phyloP scores from a whole-genome alignment of 2,888 invertebrate species.

The Aricia artaxerxes region DNA sequence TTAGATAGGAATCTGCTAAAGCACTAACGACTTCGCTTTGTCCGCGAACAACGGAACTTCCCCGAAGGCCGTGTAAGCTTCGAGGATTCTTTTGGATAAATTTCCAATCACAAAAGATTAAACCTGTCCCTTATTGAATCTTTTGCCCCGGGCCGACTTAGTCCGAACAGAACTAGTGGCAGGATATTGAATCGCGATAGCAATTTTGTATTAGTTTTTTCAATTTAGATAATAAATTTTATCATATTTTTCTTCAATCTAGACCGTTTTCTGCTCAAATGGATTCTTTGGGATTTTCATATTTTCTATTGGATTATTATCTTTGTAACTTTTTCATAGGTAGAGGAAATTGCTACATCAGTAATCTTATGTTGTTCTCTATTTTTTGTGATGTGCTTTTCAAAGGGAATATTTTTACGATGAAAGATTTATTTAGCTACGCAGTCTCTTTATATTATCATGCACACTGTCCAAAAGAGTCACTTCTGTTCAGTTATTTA shows the following conservation, averaged over 20 bases:
- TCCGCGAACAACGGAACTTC: conserved; percentile 30
- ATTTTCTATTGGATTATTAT: conserved; percentile 1
- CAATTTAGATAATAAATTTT: conserved; percentile 8
- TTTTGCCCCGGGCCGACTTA: conserved; percentile 51
- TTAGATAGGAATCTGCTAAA: conserved; percentile 26
- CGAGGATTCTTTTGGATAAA: conserved; percentile 47
- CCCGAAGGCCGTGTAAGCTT: conserved; percentile 45
- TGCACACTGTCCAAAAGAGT: no score
- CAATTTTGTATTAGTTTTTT: conserved; percentile 21
- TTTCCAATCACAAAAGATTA: conserved; percentile 71
- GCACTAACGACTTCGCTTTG: conserved; percentile 29
- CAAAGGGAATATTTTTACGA: neutral
- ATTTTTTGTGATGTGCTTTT: neutral
- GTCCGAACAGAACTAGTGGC: conserved; percentile 20
- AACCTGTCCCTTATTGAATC: conserved; percentile 69
- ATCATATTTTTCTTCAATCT: neutral
- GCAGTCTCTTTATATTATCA: no score
- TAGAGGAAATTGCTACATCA: neutral
- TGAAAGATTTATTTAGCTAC: no score
- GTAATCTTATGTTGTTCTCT: neutral
- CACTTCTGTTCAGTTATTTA: no score
- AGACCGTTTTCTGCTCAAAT: neutral
- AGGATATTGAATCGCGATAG: conserved; percentile 23
- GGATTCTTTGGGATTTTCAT: neutral
- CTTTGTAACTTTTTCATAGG: neutral